These are phyloP conservation scores for Adelphocoris suturalis DNA, from an alignment of 2,888 invertebrate species.

Conservation along the genomic window DNA sequence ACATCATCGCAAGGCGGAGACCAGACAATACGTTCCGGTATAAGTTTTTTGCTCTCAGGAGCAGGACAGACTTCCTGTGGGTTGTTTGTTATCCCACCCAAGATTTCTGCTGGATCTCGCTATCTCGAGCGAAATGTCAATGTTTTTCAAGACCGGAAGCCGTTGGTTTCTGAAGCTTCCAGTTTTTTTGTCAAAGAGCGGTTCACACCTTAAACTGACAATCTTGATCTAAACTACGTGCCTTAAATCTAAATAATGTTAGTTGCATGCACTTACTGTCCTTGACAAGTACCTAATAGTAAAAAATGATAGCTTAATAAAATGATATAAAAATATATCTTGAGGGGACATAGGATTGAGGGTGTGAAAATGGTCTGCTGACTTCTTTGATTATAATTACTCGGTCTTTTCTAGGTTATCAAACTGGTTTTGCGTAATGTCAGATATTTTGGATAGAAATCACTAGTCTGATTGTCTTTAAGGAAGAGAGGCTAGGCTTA, in stretches of 20 bases:
- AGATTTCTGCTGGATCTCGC: background rate
- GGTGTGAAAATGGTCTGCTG: too few relatives aligned
- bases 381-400: too few relatives aligned
- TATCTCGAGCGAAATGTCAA: constrained; percentile 30
- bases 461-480: too few relatives aligned
- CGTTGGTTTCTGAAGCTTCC: background rate
- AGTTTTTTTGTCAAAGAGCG: background rate
- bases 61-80: background rate
- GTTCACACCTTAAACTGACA: background rate
- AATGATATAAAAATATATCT: too few relatives aligned
- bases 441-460: too few relatives aligned
- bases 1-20: background rate
- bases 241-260: background rate
- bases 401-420: too few relatives aligned
- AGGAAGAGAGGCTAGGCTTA: too few relatives aligned
- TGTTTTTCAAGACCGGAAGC: background rate
- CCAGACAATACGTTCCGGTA: constrained; percentile 3
- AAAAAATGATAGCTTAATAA: too few relatives aligned
- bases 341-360: too few relatives aligned
- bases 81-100: background rate
- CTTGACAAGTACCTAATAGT: too few relatives aligned
- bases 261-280: too few relatives aligned
- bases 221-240: background rate
- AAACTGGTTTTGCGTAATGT: too few relatives aligned
- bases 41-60: constrained; percentile 14